Conservation (phyloP, 2,113 vertebrate species). For the Cyanocitta stelleri region DNA sequence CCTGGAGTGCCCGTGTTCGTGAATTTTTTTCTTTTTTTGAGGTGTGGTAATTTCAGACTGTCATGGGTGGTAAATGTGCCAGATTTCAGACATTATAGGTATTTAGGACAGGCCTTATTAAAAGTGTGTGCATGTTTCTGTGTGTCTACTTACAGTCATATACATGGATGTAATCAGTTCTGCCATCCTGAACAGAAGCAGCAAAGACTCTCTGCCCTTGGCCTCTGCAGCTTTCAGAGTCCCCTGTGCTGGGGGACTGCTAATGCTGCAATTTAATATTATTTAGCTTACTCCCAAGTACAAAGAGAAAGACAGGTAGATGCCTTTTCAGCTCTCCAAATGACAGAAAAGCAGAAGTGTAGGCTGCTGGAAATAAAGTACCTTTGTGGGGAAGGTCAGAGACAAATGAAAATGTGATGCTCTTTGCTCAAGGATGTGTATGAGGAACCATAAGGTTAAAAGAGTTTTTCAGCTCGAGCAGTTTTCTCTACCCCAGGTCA, state of each 20-base stretch:
- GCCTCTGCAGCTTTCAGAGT: neutral
- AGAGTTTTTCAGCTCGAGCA: neutral
- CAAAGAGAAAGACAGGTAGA: neutral
- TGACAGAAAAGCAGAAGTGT: neutral
- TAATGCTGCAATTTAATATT: neutral
- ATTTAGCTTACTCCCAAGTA: neutral
- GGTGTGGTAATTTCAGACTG: neutral
- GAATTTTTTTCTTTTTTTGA: too few species aligned
- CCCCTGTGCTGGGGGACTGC: neutral
- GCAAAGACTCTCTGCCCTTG: neutral
- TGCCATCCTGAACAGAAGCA: neutral
- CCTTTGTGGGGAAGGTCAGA: neutral
- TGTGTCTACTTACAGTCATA: neutral
- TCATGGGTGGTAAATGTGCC: neutral
- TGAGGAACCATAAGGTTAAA: neutral
- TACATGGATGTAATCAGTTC: neutral
- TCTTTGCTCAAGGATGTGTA: neutral
- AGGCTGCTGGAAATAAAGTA: neutral
- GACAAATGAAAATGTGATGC: neutral
- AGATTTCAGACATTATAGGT: neutral
- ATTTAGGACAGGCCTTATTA: neutral
- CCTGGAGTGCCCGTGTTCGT: fast-evolving
- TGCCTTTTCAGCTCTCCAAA: neutral
- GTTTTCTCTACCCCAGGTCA: neutral
- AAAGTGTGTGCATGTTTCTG: neutral